phyloP scores from a whole-genome alignment of 2,113 vertebrate species.

The Candoia aspera region DNA sequence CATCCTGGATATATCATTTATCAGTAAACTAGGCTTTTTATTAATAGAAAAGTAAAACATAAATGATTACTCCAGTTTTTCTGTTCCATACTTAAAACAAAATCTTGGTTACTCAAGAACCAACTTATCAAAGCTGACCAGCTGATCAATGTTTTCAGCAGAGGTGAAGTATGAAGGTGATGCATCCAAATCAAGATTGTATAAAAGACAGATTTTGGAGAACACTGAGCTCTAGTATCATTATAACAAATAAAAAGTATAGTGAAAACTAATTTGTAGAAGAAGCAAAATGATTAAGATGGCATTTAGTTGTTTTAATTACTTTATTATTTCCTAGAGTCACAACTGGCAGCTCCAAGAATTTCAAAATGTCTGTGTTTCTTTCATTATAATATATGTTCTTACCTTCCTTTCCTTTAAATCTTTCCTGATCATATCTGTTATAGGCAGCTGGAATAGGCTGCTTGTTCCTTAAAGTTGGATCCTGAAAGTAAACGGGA shows the following conservation, averaged over 20 bases:
- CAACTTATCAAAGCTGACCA: not conserved
- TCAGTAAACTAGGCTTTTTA: not conserved
- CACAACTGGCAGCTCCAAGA: not conserved
- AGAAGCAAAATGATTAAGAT: not conserved
- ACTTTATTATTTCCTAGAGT: not conserved
- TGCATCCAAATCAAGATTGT: not conserved
- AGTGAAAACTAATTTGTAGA: not conserved
- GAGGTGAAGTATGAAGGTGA: not conserved
- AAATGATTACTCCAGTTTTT: not conserved
- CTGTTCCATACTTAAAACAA: not conserved
- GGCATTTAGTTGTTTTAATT: not conserved
- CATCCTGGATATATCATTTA: not conserved
- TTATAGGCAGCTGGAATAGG: slow-evolving; percentile 95
- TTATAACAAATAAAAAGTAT: not conserved
- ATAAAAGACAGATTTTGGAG: not conserved
- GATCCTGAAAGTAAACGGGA: slow-evolving; percentile 78
- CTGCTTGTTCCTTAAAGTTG: slow-evolving; percentile 90
- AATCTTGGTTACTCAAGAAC: not conserved
- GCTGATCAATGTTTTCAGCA: not conserved
- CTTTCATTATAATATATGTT: not conserved
- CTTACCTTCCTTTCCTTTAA: slow-evolving; percentile 98
- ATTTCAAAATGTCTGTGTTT: not conserved
- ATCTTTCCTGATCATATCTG: slow-evolving; percentile 97
- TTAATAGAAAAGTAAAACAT: not conserved
- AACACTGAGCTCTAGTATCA: not conserved